Evolutionary conservation across 2,113 vertebrate species (phyloP).

Genomic region (Passer montanus): DNA sequence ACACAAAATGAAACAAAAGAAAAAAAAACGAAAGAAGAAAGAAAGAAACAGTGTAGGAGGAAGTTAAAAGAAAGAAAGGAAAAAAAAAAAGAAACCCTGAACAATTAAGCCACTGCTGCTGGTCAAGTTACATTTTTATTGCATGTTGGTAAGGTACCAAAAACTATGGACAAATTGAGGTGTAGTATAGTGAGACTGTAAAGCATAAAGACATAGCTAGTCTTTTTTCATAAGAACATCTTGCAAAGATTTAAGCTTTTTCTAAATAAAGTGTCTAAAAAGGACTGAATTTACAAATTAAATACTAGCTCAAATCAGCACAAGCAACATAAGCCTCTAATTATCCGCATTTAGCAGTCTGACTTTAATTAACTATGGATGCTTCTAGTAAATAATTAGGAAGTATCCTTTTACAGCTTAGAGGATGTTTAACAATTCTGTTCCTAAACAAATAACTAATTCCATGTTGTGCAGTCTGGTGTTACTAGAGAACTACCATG

Average conservation of each 20-base stretch:
- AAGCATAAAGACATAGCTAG: neutral
- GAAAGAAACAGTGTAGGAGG: neutral
- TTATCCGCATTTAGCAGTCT: conserved; percentile 11
- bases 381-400: conserved; percentile 36
- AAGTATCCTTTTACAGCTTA: conserved; percentile 12
- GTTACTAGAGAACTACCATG: neutral
- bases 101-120: neutral
- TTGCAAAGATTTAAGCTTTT: neutral
- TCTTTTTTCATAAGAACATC: neutral
- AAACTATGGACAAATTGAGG: neutral
- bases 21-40: neutral
- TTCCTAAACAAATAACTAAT: conserved; percentile 32
- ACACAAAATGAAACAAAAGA: neutral
- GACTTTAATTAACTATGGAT: conserved; percentile 43
- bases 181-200: neutral
- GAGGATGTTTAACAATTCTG: neutral
- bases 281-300: neutral
- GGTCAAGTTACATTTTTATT: neutral
- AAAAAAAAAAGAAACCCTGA: neutral
- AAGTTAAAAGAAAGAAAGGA: neutral
- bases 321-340: conserved; percentile 42
- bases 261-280: neutral
- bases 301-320: neutral
- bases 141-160: neutral
- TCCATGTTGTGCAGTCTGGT: neutral